Evolutionary conservation across 2,113 vertebrate species (phyloP).

Genomic region (Rhabdomys dilectus): DNA sequence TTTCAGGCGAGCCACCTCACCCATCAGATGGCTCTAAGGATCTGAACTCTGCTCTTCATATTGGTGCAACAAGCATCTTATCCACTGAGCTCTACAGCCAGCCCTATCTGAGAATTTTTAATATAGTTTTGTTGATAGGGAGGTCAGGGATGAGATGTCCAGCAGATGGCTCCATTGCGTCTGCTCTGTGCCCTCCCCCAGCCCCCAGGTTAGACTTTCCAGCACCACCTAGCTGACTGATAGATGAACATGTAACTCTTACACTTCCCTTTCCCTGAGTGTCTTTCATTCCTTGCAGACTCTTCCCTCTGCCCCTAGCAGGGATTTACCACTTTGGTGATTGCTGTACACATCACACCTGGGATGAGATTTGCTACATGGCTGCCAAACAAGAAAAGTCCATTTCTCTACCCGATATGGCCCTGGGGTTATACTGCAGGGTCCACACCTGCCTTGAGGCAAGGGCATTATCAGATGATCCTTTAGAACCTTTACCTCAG

Average conservation of each 20-base stretch:
- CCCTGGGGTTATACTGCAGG: neutral
- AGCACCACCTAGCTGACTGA: neutral
- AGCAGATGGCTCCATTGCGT: too few relatives aligned
- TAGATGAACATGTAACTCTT: fast-evolving
- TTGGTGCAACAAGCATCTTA: neutral
- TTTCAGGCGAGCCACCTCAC: neutral
- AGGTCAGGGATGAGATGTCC: neutral
- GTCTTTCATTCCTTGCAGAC: neutral
- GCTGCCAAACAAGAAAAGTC: neutral
- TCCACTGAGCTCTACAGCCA: neutral
- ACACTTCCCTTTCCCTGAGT: neutral
- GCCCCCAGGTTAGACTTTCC: neutral
- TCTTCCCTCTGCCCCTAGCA: neutral
- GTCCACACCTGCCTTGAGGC: neutral
- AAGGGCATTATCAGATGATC: neutral
- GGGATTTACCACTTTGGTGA: neutral
- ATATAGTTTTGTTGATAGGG: neutral
- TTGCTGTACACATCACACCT: neutral
- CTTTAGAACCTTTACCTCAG: neutral
- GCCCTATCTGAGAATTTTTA: neutral
- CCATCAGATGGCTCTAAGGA: neutral
- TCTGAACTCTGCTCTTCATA: neutral
- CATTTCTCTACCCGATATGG: neutral
- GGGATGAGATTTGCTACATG: neutral
- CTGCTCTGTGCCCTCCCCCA: too few relatives aligned